These are phyloP conservation scores for Ceraclea dissimilis DNA, from an alignment of 2,888 invertebrate species.

Conservation along the genomic window DNA sequence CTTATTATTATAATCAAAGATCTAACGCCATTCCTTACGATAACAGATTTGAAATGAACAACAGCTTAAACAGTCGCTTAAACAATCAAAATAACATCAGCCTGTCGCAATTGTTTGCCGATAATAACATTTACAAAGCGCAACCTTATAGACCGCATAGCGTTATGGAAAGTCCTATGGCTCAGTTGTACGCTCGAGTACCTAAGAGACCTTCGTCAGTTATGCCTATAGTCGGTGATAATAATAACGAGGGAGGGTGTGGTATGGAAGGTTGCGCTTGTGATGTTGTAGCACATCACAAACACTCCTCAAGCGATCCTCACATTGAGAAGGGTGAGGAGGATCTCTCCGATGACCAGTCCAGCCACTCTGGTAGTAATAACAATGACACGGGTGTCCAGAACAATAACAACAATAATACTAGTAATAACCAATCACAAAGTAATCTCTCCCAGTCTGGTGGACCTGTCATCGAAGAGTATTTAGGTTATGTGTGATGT, in stretches of 20 bases:
- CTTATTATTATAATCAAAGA: conserved; percentile 41
- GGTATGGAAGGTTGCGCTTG: conserved; percentile 37
- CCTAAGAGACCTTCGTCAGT: conserved; percentile 41
- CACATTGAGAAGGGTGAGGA: conserved; percentile 17
- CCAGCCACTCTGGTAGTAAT: conserved; percentile 12
- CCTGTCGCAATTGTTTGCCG: conserved; percentile 19
- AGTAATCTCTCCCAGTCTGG: conserved; percentile 14
- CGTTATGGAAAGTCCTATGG: conserved; percentile 36
- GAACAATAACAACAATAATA: neutral
- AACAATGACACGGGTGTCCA: conserved; percentile 15
- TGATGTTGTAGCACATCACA: conserved; percentile 26
- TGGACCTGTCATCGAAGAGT: conserved; percentile 48
- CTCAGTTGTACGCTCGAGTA: conserved; percentile 31
- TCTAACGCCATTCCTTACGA: conserved; percentile 35
- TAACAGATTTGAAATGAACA: conserved; percentile 6
- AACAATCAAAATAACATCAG: conserved; percentile 14
- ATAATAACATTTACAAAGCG: conserved; percentile 32
- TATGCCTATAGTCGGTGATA: conserved; percentile 33
- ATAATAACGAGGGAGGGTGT: conserved; percentile 33
- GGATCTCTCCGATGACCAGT: conserved; percentile 14
- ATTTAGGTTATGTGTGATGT: conserved; percentile 49
- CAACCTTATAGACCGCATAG: conserved; percentile 42
- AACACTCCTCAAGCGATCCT: conserved; percentile 27
- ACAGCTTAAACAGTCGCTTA: conserved; percentile 9
- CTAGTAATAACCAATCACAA: conserved; percentile 14